Evolutionary conservation across 1,140 invertebrate genomes (phyloP), one percentile per base, ranked within the genome.

Genomic region (Hydropsyche tenuis): DNA sequence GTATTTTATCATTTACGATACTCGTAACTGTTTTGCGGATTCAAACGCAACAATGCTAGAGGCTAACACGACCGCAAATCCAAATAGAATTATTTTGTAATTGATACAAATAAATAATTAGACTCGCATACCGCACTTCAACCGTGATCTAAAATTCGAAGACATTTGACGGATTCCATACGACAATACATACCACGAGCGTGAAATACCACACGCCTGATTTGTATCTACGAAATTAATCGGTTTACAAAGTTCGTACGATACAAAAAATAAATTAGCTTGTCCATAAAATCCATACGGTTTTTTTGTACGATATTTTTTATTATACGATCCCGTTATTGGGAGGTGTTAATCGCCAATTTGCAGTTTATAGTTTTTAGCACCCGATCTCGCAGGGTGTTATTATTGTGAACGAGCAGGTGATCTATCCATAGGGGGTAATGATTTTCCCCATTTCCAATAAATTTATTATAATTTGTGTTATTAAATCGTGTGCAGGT

Each of bases 401-500:
- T 70, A 56, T 70, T 68, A 68, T 66, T 46, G 56, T 14, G 23
- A 70, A 56, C 37, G 68, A 9, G 68, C 68, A 70, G 68, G 68
- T 70, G 68, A 37, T 42, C 37, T n/a, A 4, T 2, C 68, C 9
- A 70, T 48, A 48, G 68, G 68, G 48, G 68, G 68, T 70, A 23
- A 30, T 20, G 30, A 37, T 37, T 37, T 37, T 37, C 3, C 30
- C 30, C 30, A 37, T 37, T 37, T 37, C 30, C 9, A 37, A 9
- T 37, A 37, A 37, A 48, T 16, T 12, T 22, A 25, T 70, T 23
- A 22, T 27, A 70, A 70, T 70, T 25, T 70, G 23, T 70, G 18
- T 56, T 56, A 70, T 70, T 70, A 56, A 70, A 70, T 70, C 48
- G 48, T 30, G 18, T 18, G 68, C 68, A 70, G 68, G 68, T 70